phyloP scores from a whole-genome alignment of 2,888 invertebrate species.

The Belgica antarctica region DNA sequence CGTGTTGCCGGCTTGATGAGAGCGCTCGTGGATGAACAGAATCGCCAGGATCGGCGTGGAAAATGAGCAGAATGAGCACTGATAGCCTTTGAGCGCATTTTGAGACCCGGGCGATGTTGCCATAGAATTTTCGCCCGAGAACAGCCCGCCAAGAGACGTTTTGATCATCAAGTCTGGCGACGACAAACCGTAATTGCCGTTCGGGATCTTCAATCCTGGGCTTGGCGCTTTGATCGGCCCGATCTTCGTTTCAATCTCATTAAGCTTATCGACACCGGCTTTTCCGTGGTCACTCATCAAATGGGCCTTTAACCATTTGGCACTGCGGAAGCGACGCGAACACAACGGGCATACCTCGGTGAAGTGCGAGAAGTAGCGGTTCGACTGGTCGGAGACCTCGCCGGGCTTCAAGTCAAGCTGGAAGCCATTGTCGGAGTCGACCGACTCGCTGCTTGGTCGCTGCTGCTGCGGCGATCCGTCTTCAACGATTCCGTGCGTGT shows the following conservation, averaged over 20 bases:
- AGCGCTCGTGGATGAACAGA: slow-evolving; percentile 87
- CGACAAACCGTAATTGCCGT: slow-evolving; percentile 48
- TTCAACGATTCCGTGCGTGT: slow-evolving; percentile 93
- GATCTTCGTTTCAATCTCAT: slow-evolving; percentile 51
- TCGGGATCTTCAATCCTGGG: slow-evolving; percentile 54
- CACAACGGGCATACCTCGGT: slow-evolving; percentile 82
- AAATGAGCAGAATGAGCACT: slow-evolving; percentile 87
- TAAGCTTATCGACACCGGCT: slow-evolving; percentile 54
- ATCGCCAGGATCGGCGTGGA: slow-evolving; percentile 86
- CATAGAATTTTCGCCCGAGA: slow-evolving; percentile 48
- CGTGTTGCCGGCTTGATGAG: slow-evolving; percentile 59
- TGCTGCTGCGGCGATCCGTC: slow-evolving; percentile 65
- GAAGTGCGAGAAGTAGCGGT: slow-evolving; percentile 66
- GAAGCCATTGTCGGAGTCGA: slow-evolving; percentile 45
- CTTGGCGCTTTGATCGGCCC: slow-evolving; percentile 48
- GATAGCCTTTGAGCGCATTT: slow-evolving; percentile 68
- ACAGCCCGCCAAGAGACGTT: slow-evolving; percentile 48
- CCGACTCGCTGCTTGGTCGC: slow-evolving; percentile 46
- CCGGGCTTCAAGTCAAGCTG: slow-evolving; percentile 47
- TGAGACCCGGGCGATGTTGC: slow-evolving; percentile 47
- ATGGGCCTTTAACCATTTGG: slow-evolving; percentile 85
- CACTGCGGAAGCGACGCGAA: slow-evolving; percentile 80
- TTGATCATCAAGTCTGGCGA: slow-evolving; percentile 49
- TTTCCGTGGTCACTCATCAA: slow-evolving; percentile 81
- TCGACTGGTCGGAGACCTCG: slow-evolving; percentile 59